Conservation (phyloP, 2,113 vertebrate genomes). For the Calidris pugnax region DNA sequence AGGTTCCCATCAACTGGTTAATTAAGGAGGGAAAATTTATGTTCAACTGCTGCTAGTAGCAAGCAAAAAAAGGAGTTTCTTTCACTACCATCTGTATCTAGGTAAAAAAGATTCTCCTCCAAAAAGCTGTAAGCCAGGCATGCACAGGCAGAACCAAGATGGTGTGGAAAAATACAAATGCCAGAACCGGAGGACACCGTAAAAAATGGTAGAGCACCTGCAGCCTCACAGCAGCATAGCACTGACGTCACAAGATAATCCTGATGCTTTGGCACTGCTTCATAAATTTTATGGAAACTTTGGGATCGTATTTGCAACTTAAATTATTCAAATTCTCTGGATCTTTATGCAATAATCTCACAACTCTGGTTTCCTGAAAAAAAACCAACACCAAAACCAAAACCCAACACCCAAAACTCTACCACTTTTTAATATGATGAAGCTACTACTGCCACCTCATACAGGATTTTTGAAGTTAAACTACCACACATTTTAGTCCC, state of each 20-base stretch:
- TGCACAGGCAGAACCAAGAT: background rate
- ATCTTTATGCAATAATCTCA: background rate
- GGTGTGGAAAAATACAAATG: background rate
- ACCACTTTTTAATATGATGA: background rate
- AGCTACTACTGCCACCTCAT: background rate
- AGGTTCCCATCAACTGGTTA: background rate
- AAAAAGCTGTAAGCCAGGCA: background rate
- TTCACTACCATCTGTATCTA: background rate
- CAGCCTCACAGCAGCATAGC: background rate
- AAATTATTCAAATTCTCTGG: background rate
- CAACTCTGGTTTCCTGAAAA: background rate
- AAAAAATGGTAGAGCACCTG: rapidly evolving
- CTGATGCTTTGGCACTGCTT: background rate
- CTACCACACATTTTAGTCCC: background rate
- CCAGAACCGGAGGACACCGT: background rate
- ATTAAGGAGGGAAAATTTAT: background rate
- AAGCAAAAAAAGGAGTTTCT: background rate
- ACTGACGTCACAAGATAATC: background rate
- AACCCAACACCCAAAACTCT: background rate
- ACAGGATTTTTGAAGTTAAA: background rate
- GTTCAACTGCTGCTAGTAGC: background rate
- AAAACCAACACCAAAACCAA: background rate
- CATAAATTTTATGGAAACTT: background rate
- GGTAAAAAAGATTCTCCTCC: background rate
- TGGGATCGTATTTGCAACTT: background rate